phyloP scores from a whole-genome alignment of 1,140 invertebrate species.

The Musca domestica region DNA sequence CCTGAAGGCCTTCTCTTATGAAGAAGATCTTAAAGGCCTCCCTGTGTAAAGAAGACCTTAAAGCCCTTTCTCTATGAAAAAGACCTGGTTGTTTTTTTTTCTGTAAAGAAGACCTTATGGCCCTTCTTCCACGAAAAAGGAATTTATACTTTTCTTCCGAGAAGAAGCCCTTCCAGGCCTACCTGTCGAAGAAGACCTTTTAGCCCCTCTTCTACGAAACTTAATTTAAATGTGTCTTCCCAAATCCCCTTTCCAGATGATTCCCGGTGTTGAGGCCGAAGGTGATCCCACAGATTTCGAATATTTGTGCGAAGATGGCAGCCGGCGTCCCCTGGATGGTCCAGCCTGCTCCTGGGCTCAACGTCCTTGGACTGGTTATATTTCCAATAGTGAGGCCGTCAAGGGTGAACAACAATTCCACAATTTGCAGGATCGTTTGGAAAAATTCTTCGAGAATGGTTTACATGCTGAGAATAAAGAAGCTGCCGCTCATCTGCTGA shows the following conservation, averaged over 20 bases:
- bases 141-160: no score
- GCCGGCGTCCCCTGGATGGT: constrained; percentile 63
- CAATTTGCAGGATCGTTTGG: constrained; percentile 44
- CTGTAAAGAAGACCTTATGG: no score
- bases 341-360: constrained; percentile 77
- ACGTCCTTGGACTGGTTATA: constrained; percentile 74
- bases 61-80: no score
- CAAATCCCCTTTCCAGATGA: constrained; percentile 39
- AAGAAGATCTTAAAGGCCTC: no score
- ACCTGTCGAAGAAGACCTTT: no score
- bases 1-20: no score
- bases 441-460: constrained; percentile 47
- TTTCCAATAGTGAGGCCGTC: constrained; percentile 64
- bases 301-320: constrained; percentile 82
- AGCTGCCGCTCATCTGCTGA: constrained; percentile 55
- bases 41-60: no score
- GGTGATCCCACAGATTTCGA: constrained; percentile 62
- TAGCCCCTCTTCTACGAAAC: no score
- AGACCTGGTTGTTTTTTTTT: no score
- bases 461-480: constrained; percentile 44
- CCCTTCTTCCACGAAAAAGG: no score
- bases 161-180: no score
- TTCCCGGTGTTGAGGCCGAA: constrained; percentile 33
- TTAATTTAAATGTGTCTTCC: no score
- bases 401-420: constrained; percentile 53